Conservation (phyloP, 2,113 vertebrate species). For the Uria aalge region DNA sequence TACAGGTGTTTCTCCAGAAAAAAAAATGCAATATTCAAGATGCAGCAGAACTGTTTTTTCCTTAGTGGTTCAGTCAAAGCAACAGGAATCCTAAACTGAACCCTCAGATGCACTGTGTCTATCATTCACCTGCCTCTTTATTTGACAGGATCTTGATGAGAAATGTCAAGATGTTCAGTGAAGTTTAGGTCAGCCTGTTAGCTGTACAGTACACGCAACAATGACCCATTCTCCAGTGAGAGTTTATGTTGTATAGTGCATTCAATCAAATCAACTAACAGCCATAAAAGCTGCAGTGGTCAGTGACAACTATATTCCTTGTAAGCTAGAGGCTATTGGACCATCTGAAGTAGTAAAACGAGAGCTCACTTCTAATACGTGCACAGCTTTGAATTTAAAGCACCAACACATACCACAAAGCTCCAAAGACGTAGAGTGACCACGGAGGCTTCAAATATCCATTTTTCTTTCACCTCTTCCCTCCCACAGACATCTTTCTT, state of each 20-base stretch:
- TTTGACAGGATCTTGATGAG: background rate
- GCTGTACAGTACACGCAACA: background rate
- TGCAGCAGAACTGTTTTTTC: background rate
- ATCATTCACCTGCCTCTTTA: background rate
- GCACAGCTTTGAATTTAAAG: background rate
- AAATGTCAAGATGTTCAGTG: background rate
- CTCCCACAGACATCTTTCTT: background rate
- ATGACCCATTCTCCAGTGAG: background rate
- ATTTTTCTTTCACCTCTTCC: background rate
- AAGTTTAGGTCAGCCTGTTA: background rate
- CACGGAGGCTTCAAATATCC: background rate
- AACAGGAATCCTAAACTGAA: background rate
- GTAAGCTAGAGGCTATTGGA: background rate
- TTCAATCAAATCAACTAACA: background rate
- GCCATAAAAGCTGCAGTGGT: background rate
- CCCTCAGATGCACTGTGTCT: background rate
- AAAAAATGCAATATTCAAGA: background rate
- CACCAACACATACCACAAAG: background rate
- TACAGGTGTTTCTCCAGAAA: background rate
- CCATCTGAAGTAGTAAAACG: background rate
- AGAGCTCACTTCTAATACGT: background rate
- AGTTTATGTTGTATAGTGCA: background rate
- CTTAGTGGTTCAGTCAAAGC: background rate
- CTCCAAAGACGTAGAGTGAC: background rate
- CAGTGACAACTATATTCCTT: background rate